These are phyloP conservation scores for Pedionomus torquatus DNA, from an alignment of 2,113 vertebrate genomes.

Conservation along the genomic window DNA sequence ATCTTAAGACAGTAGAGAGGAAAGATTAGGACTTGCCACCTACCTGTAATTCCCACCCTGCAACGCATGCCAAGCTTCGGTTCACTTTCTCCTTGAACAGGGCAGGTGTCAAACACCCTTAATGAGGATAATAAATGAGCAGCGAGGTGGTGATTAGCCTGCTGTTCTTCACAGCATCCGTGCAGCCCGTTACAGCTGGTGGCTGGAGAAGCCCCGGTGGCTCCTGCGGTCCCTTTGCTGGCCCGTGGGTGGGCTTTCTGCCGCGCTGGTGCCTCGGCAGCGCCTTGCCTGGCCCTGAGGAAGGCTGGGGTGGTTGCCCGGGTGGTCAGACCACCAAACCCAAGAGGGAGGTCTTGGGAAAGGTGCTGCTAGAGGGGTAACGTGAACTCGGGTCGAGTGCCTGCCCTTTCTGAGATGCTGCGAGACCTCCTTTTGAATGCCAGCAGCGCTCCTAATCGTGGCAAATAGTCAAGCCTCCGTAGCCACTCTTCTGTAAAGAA, in stretches of 20 bases:
- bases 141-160: neutral
- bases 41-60: neutral
- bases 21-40: neutral
- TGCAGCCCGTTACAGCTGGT: neutral
- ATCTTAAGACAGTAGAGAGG: neutral
- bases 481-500: neutral
- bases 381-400: accelerated
- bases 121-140: conserved; percentile 49
- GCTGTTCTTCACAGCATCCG: neutral
- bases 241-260: neutral
- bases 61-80: neutral
- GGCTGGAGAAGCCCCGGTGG: neutral
- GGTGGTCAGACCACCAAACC: accelerated
- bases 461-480: accelerated
- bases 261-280: accelerated
- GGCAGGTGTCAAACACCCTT: conserved; percentile 47
- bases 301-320: neutral
- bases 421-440: neutral
- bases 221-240: neutral
- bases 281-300: accelerated
- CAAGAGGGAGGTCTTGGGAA: too few relatives aligned
- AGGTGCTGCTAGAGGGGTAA: neutral
- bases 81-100: neutral
- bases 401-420: neutral
- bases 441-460: accelerated